Evolutionary conservation across 2,888 invertebrate genomes (phyloP).

Genomic region (Calameuta idolon): DNA sequence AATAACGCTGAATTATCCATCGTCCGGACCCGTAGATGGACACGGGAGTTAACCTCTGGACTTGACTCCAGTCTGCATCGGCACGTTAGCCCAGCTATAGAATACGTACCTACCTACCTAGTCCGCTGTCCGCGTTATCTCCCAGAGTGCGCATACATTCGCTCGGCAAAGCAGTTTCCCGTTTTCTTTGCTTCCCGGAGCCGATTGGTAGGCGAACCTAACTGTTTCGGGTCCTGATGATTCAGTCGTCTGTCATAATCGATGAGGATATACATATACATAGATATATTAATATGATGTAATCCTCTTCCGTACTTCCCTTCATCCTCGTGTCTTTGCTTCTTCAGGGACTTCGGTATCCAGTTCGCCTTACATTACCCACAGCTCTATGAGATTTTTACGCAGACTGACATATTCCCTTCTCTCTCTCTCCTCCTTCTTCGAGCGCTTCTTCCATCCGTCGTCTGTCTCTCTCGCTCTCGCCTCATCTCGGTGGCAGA

Average conservation of each 20-base stretch:
- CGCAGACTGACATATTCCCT: background rate
- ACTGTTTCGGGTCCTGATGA: slow-evolving; percentile 57
- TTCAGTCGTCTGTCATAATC: slow-evolving; percentile 53
- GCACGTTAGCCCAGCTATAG: slow-evolving; percentile 10
- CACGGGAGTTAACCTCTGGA: slow-evolving; percentile 48
- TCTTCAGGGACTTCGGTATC: no score
- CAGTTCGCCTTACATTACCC: background rate
- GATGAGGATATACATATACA: slow-evolving; percentile 22
- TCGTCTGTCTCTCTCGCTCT: background rate
- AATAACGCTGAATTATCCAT: slow-evolving; percentile 57
- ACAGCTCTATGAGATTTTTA: background rate
- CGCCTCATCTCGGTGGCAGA: background rate
- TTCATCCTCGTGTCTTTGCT: no score
- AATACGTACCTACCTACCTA: slow-evolving; percentile 1
- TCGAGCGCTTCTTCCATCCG: slow-evolving; percentile 25
- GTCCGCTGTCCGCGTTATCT: slow-evolving; percentile 52
- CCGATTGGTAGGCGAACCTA: slow-evolving; percentile 53
- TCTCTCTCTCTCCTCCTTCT: slow-evolving; percentile 27
- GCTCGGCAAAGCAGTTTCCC: slow-evolving; percentile 55
- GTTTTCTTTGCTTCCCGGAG: slow-evolving; percentile 44
- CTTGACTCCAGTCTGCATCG: slow-evolving; percentile 29
- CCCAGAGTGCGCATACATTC: slow-evolving; percentile 53
- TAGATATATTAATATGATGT: background rate
- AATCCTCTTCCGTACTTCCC: no score
- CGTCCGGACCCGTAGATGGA: slow-evolving; percentile 51